Base-by-base conservation (phyloP, 2,888 invertebrate genomes). In the Silvanus unidentatus region DNA sequence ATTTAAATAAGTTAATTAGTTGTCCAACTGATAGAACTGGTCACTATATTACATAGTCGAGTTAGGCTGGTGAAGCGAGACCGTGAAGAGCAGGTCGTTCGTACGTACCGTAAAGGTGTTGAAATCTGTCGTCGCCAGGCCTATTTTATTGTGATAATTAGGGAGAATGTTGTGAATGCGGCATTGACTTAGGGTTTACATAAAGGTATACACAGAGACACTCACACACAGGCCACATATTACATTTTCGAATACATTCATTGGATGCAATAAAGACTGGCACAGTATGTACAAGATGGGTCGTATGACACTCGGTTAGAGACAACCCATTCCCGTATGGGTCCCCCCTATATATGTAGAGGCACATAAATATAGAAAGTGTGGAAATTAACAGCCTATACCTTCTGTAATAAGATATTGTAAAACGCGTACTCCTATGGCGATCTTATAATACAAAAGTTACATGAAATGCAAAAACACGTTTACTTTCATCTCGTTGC, bases 391-490 rank as follows among this genome's bases (percentile, higher is more conserved):
- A 64, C 64, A 62, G 60, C 61, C 3, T 49, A 44, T 56, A 55
- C 60, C 57, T 59, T 55, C 54, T 55, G 63, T 65, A 65, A 66
- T 64, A 64, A 64, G 63, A 66, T 66, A 66, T 60, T 60, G 62
- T 59, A 52, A 51, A 57, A 49, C 51, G 54, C 47, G 54, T 52
- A 53, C 54, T 48, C 53, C 55, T 49, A 50, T 22, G 22, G 55
- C 57, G 58, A 58, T 57, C 55, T 54, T 57, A 56, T 55, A 48
- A n/a, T n/a, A n/a, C n/a, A n/a, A n/a, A 48, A 55, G 53, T 51
- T 57, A 53, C 54, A 54, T 52, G 56, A 50, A 54, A 53, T 47
- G 45, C 42, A 54, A 57, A 60, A 63, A 63, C 63, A 61, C 62
- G 62, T 62, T 64, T 63, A 55, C 56, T 57, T 53, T 55, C 50